phyloP scores from a whole-genome alignment of 2,113 vertebrate genomes.

The Steatornis caripensis region DNA sequence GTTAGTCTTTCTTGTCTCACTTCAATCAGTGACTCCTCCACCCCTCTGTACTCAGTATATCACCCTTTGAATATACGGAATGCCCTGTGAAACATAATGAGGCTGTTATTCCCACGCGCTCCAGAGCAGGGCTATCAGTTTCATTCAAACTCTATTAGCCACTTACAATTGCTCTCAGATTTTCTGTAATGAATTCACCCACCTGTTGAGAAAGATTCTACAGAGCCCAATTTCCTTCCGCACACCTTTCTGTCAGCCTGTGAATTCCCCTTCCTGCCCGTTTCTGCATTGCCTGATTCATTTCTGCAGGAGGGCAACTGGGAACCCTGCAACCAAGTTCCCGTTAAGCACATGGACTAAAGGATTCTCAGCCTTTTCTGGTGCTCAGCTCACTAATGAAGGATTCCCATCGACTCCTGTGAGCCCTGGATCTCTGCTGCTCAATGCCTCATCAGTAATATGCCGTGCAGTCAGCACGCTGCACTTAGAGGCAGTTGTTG shows the following conservation, averaged over 20 bases:
- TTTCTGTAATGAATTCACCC: background rate
- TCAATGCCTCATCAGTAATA: fast-evolving
- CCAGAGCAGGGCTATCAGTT: background rate
- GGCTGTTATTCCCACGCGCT: background rate
- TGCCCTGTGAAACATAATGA: background rate
- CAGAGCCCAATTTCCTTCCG: background rate
- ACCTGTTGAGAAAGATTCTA: background rate
- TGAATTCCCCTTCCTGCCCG: background rate
- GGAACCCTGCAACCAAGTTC: background rate
- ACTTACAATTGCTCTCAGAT: background rate
- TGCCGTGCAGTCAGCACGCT: too few species aligned
- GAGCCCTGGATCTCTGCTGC: background rate
- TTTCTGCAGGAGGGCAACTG: background rate
- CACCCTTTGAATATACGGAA: background rate
- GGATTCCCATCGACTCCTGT: background rate
- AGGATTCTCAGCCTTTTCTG: background rate
- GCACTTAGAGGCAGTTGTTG: fast-evolving
- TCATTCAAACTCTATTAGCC: background rate
- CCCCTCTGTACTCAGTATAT: background rate
- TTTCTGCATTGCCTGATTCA: background rate
- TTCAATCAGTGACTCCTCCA: background rate
- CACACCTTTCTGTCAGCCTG: background rate
- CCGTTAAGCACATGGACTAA: background rate
- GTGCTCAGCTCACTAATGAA: background rate
- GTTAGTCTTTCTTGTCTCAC: background rate